Evolutionary conservation across 2,888 invertebrate species (phyloP).

Genomic region (Dicranocentrus wangi): DNA sequence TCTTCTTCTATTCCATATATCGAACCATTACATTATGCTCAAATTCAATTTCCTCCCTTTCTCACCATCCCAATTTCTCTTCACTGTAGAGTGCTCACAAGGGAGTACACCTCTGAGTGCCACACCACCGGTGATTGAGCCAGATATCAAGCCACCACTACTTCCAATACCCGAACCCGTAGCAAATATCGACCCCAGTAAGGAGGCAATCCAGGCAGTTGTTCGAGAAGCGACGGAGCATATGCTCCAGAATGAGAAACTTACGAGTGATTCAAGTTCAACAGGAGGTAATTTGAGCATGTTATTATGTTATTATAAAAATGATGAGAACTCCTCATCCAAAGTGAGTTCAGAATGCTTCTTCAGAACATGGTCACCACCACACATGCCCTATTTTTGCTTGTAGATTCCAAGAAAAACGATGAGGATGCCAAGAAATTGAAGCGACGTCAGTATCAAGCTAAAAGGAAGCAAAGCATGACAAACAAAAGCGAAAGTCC

Average conservation of each 20-base stretch:
- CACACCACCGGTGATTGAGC: conserved; percentile 50
- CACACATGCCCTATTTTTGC: background rate
- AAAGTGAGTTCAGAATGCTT: background rate
- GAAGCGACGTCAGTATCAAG: conserved; percentile 86
- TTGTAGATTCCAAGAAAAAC: conserved; percentile 57
- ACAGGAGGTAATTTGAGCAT: background rate
- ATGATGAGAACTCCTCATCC: background rate
- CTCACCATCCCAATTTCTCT: background rate
- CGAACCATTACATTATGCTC: too few species aligned
- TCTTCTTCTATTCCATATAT: too few species aligned
- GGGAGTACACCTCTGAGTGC: conserved; percentile 4
- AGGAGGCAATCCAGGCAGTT: conserved; percentile 55
- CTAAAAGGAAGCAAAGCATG: conserved; percentile 84
- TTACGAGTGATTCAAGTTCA: background rate
- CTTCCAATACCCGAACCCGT: conserved; percentile 35
- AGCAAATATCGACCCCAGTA: conserved; percentile 20
- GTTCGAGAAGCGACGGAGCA: conserved; percentile 47
- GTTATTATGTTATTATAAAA: background rate
- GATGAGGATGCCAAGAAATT: conserved; percentile 79
- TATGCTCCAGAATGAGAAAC: conserved; percentile 23
- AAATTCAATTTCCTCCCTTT: background rate
- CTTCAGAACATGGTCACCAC: too few species aligned
- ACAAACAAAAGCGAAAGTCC: conserved; percentile 78
- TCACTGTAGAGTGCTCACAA: conserved; percentile 45
- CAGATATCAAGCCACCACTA: conserved; percentile 57